phyloP scores from a whole-genome alignment of 2,797 vertebrate species.

The Oceanodroma leucorhoa region DNA sequence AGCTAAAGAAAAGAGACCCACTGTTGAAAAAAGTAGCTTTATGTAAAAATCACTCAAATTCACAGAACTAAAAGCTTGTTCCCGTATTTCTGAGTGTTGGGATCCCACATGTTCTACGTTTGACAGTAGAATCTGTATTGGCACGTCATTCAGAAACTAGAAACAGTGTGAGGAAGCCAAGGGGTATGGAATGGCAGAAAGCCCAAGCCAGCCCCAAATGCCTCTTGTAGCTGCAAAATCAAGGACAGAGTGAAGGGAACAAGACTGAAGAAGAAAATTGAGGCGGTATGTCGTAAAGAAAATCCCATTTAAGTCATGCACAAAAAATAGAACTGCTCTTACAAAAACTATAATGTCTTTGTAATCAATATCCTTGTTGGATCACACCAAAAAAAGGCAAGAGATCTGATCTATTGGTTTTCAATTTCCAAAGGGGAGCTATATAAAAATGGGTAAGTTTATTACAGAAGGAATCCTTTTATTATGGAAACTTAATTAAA shows the following conservation, averaged over 20 bases:
- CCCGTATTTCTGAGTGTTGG: background rate
- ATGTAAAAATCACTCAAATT: background rate
- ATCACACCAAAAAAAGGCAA: background rate
- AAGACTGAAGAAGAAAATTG: background rate
- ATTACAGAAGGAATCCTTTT: background rate
- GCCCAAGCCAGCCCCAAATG: background rate
- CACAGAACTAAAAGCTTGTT: background rate
- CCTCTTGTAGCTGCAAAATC: background rate
- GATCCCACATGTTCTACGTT: background rate
- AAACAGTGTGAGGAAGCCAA: background rate
- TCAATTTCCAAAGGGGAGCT: background rate
- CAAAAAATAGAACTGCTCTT: background rate
- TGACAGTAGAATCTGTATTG: background rate
- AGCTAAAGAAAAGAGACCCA: background rate
- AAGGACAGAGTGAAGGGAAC: background rate
- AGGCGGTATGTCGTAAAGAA: background rate
- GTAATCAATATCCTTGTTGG: background rate
- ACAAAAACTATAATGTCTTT: background rate
- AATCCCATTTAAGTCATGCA: background rate
- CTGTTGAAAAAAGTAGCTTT: background rate
- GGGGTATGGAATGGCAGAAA: background rate
- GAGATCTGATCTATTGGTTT: background rate
- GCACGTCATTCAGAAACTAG: background rate
- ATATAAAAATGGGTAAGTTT: background rate
- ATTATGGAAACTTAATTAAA: background rate